Percentiles rank a stretch among this genome's conserved stretches.
Evolutionary conservation across 92 coral and sea anemone species (phyloP).

Genomic region (Zoanthus sociatus): DNA sequence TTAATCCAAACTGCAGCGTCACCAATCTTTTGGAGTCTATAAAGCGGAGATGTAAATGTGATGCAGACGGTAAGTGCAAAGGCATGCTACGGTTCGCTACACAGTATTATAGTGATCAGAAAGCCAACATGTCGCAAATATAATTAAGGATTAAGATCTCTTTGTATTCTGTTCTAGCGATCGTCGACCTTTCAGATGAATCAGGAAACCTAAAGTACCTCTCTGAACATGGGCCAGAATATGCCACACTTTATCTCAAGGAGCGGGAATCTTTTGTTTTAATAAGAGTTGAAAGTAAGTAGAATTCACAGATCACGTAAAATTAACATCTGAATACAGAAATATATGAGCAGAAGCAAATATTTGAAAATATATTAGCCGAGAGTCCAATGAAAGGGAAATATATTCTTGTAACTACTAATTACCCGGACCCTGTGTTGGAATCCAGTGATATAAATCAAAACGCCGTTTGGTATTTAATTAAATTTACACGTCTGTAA

Average conservation of each 20-base stretch:
- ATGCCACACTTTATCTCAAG: constrained; percentile 82
- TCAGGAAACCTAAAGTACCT: constrained; percentile 92
- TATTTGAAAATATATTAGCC: not conserved
- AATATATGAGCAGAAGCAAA: not conserved
- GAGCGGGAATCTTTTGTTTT: constrained; percentile 91
- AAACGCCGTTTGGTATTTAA: no score
- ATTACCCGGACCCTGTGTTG: no score
- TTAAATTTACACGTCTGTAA: no score
- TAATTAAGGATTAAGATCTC: not conserved
- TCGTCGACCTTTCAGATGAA: constrained; percentile 93
- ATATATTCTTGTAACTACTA: no score
- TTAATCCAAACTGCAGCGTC: constrained; percentile 91
- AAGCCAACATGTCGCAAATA: not conserved
- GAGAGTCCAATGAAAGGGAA: not conserved
- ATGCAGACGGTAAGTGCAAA: constrained; percentile 66
- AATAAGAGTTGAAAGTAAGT: constrained; percentile 97
- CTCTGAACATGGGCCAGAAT: constrained; percentile 75
- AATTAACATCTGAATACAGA: no score
- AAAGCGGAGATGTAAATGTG: constrained; percentile 88
- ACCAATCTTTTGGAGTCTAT: constrained; percentile 89
- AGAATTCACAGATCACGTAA: not conserved
- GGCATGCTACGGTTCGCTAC: not conserved
- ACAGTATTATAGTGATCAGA: not conserved
- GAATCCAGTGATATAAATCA: no score
- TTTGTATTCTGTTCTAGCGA: constrained; percentile 45